These are phyloP conservation scores for Rhombomys opimus DNA, from an alignment of 2,113 vertebrate species.

Conservation along the genomic window DNA sequence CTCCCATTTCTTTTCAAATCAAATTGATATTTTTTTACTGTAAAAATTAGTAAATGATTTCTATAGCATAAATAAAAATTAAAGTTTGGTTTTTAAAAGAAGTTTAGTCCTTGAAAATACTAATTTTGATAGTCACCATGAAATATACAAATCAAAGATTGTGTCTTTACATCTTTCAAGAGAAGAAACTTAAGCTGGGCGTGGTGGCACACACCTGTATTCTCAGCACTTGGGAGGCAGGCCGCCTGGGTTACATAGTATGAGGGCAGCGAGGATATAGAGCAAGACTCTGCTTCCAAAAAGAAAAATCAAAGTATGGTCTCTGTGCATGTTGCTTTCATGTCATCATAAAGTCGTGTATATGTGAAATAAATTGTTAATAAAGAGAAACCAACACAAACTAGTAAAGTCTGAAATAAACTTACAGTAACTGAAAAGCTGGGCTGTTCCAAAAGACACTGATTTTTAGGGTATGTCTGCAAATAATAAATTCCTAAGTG, in stretches of 20 bases:
- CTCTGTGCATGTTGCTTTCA: neutral
- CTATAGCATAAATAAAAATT: neutral
- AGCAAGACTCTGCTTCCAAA: neutral
- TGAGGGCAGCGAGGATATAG: neutral
- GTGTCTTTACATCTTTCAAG: neutral
- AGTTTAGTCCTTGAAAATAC: slow-evolving; percentile 1
- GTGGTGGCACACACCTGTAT: neutral
- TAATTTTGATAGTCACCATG: slow-evolving; percentile 17
- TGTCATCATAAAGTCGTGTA: neutral
- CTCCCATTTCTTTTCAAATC: neutral
- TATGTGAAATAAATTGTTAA: slow-evolving; percentile 13
- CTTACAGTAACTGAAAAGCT: slow-evolving; percentile 4
- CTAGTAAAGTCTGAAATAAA: neutral
- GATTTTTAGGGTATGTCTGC: neutral
- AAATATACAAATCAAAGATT: neutral
- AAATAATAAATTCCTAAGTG: slow-evolving; percentile 22
- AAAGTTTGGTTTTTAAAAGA: neutral
- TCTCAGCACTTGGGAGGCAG: neutral
- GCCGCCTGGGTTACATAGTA: neutral
- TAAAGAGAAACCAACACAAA: neutral
- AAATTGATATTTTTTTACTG: neutral
- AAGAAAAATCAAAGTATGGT: neutral
- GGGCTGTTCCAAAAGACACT: slow-evolving; percentile 13
- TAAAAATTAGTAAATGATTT: neutral
- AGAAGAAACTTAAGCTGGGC: slow-evolving; percentile 2